phyloP scores from a whole-genome alignment of 1,140 invertebrate genomes.

The Drosophila rhopaloa region DNA sequence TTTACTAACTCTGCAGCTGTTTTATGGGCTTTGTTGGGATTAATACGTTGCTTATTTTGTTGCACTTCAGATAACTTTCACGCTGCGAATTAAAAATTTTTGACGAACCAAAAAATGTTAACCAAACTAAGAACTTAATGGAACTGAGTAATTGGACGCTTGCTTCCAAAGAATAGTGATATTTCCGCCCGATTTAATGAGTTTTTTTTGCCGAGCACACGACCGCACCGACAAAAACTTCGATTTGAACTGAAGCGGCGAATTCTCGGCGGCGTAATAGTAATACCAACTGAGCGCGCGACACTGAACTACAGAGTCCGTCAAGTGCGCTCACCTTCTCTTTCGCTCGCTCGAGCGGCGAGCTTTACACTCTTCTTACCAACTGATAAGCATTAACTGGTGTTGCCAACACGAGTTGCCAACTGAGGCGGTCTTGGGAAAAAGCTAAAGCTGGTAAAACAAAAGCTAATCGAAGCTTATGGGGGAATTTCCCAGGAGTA shows the following conservation, averaged over 20 bases:
- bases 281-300: conserved; percentile 33
- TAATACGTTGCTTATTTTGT: conserved; percentile 4
- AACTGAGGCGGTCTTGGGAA: conserved; percentile 29
- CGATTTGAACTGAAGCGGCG: conserved; percentile 63
- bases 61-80: conserved; percentile 23
- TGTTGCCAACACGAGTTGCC: conserved; percentile 40
- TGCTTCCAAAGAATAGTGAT: conserved; percentile 13
- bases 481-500: conserved; percentile 15
- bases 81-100: conserved; percentile 1
- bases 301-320: neutral
- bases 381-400: conserved; percentile 39
- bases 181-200: conserved; percentile 8
- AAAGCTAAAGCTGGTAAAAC: conserved; percentile 35
- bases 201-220: conserved; percentile 29
- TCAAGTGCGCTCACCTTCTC: neutral
- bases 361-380: conserved; percentile 43
- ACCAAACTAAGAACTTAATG: conserved; percentile 19
- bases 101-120: neutral
- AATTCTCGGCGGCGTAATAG: conserved; percentile 49
- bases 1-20: conserved; percentile 54
- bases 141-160: conserved; percentile 8
- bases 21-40: conserved; percentile 45
- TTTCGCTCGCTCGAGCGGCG: neutral
- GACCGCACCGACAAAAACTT: conserved; percentile 51
- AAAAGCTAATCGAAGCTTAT: conserved; percentile 2